Percentiles rank a stretch among this genome's conserved stretches.
Conservation (phyloP, 2,797 vertebrate species). For the Hephaestus fuliginosus region DNA sequence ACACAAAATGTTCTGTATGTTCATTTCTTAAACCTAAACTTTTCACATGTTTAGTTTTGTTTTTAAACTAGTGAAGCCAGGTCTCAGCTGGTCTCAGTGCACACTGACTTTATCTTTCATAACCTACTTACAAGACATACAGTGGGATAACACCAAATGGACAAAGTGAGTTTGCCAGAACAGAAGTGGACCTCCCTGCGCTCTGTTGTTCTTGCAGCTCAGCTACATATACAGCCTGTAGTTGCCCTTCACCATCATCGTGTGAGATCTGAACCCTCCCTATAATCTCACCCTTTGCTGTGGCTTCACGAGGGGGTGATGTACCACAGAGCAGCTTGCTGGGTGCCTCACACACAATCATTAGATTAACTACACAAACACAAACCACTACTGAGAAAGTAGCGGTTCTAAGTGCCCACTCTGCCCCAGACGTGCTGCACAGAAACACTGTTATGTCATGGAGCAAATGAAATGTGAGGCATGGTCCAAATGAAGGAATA, state of each 20-base stretch:
- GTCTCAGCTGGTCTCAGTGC: background rate
- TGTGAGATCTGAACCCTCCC: conserved; percentile 77
- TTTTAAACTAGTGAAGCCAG: background rate
- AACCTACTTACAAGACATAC: conserved; percentile 15
- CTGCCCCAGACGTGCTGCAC: conserved; percentile 17
- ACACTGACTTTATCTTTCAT: conserved; percentile 3
- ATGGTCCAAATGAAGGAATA: conserved; percentile 55
- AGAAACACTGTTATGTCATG: conserved; percentile 52
- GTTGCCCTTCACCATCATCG: conserved; percentile 64
- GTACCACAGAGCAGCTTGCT: conserved; percentile 57
- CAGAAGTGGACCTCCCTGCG: conserved; percentile 62
- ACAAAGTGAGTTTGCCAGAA: conserved; percentile 24
- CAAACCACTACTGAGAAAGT: conserved; percentile 69
- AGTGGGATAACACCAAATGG: conserved; percentile 33
- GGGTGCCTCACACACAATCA: conserved; percentile 62
- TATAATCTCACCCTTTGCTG: conserved; percentile 71
- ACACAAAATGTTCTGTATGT: background rate
- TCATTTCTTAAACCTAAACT: background rate
- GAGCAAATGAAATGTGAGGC: conserved; percentile 61
- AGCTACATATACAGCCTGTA: conserved; percentile 32
- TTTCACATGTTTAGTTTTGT: background rate
- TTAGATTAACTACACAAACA: conserved; percentile 75
- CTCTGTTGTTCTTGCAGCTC: conserved; percentile 42
- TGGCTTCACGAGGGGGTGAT: conserved; percentile 68
- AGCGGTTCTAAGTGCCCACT: conserved; percentile 36